Evolutionary conservation across 1,140 invertebrate species (phyloP), one percentile per base, ranked within the genome.

Genomic region (Cardiocondyla obscurior): DNA sequence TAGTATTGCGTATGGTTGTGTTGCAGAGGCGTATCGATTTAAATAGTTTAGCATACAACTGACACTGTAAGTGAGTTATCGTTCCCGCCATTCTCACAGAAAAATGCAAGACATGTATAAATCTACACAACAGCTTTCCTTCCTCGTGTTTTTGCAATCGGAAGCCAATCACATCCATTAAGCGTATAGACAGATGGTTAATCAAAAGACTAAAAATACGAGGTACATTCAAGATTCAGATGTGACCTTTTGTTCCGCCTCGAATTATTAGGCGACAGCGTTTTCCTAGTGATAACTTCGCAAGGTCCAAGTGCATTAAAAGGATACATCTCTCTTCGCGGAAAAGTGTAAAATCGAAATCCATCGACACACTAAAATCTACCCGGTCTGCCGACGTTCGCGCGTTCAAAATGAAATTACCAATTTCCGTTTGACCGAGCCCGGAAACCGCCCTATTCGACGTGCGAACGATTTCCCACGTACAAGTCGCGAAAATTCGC

Each of bases 401-500:
- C 55, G 53, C 42, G 39, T 44, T 51, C 79, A 19, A 74, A 79
- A 69, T 79, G 33, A 62, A 36, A 69, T 69, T 67, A 79, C 16
- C 46, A 79, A 69, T 69, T 79, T 79, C 62, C 62, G 74, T 36
- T 79, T 65, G 62, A 79, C 60, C 62, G 10, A 39, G 44, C 10
- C 44, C 44, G 33, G 60, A 67, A 69, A 69, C 74, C 74, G n/a
- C 30, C 39, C 22, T 30, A 67, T 79, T 69, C 74, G 62, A 67
- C 60, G 74, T 19, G 46, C 74, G 46, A 79, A 22, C 19, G 30
- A 69, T 69, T 79, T 69, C 69, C 62, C 62, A 53, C 10, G 60
- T 77, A 16, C 19, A 65, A 69, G 25, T 46, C 46, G 62, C 74
- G 22, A 77, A 86, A 60, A 67, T 25, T 81, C 58, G 69, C 76